Evolutionary conservation across 2,888 invertebrate species (phyloP).

Genomic region (Beris morrisii): DNA sequence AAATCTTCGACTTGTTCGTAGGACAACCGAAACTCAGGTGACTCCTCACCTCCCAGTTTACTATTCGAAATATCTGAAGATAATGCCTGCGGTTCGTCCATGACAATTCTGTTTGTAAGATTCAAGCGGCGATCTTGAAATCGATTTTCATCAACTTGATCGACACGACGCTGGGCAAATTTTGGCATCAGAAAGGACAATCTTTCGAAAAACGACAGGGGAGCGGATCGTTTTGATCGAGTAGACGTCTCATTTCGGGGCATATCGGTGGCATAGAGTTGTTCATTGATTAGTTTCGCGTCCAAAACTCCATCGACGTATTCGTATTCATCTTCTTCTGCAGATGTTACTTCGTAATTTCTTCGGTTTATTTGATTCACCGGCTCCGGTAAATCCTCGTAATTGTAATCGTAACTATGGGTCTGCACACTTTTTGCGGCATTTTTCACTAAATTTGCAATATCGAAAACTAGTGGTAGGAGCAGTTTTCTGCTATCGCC

Average conservation of each 20-base stretch:
- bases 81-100: constrained; percentile 21
- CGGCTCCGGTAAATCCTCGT: constrained; percentile 16
- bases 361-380: constrained; percentile 15
- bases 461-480: constrained; percentile 66
- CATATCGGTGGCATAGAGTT: constrained; percentile 12
- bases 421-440: constrained; percentile 52
- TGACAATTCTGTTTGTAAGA: constrained; percentile 31
- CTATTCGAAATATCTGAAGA: constrained; percentile 1
- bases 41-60: background rate
- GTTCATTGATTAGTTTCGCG: constrained; percentile 34
- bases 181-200: constrained; percentile 2
- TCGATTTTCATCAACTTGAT: background rate
- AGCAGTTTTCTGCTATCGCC: constrained; percentile 62
- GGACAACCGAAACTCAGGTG: constrained; percentile 18
- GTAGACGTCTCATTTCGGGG: background rate
- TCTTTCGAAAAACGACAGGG: constrained; percentile 8
- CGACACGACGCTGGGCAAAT: background rate
- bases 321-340: constrained; percentile 12
- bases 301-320: constrained; percentile 30
- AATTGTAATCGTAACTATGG: constrained; percentile 13
- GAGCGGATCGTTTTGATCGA: constrained; percentile 30
- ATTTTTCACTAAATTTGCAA: constrained; percentile 64
- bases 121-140: constrained; percentile 38
- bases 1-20: constrained; percentile 47
- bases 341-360: constrained; percentile 19